Evolutionary conservation across 2,888 invertebrate species (phyloP).

Genomic region (Pantelozetes paolii): DNA sequence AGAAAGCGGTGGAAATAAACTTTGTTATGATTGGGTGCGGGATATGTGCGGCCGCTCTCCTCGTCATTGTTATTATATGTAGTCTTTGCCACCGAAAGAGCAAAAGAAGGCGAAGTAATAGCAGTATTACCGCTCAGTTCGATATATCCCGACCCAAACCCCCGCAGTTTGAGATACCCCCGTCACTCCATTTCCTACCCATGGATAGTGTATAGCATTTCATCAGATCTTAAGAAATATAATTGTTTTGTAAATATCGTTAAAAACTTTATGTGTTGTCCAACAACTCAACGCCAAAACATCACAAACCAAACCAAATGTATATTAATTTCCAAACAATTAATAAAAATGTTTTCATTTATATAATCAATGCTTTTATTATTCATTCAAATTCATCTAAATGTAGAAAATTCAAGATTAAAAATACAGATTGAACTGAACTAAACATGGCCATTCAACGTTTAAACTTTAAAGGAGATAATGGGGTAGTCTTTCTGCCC

Average conservation of each 20-base stretch:
- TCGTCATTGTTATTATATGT: slow-evolving; percentile 56
- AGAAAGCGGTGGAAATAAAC: slow-evolving; percentile 58
- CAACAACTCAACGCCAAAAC: neutral
- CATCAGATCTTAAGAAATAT: neutral
- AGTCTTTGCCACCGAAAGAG: slow-evolving; percentile 58
- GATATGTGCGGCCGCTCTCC: slow-evolving; percentile 56
- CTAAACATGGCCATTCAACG: no score
- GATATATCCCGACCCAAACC: slow-evolving; percentile 36
- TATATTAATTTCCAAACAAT: neutral
- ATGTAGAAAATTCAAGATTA: no score
- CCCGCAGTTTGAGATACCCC: slow-evolving; percentile 33
- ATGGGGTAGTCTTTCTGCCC: no score
- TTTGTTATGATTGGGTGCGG: slow-evolving; percentile 59
- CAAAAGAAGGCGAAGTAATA: slow-evolving; percentile 47
- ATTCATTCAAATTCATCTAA: no score
- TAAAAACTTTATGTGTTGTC: no score
- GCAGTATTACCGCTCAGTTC: slow-evolving; percentile 38
- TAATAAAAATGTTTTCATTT: neutral
- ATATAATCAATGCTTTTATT: no score
- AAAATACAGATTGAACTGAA: no score
- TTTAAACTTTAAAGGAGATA: no score
- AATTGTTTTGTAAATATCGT: slow-evolving; percentile 2
- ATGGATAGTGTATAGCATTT: slow-evolving; percentile 37
- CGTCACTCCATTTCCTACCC: slow-evolving; percentile 32
- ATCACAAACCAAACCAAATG: neutral